Evolutionary conservation across 2,113 vertebrate species (phyloP).

Genomic region (Drymodes brunneopygia): DNA sequence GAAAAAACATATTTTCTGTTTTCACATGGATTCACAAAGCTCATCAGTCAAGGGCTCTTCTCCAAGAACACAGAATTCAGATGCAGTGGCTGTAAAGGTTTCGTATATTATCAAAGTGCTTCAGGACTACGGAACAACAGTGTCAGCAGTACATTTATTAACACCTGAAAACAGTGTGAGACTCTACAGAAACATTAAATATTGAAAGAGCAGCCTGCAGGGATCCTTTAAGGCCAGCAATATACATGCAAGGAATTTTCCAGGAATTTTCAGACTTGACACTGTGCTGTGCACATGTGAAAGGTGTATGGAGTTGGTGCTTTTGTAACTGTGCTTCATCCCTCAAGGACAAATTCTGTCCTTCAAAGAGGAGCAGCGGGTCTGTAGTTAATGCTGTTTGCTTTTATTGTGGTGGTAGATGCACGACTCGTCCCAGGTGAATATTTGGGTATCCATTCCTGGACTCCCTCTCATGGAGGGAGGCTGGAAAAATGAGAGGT

Average conservation of each 20-base stretch:
- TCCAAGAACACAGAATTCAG: neutral
- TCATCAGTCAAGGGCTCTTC: neutral
- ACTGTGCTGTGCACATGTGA: neutral
- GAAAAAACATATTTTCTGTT: neutral
- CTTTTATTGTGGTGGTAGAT: neutral
- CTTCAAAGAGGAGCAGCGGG: neutral
- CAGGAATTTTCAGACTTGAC: neutral
- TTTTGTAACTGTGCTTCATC: neutral
- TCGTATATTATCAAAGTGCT: neutral
- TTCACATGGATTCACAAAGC: neutral
- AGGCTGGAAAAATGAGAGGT: neutral
- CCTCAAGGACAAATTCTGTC: neutral
- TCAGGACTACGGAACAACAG: neutral
- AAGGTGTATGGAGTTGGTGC: neutral
- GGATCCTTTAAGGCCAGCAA: neutral
- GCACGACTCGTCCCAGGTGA: rapidly evolving
- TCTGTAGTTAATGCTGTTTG: neutral
- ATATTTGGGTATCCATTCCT: neutral
- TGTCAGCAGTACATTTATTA: neutral
- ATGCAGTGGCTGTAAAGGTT: neutral
- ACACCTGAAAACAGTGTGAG: neutral
- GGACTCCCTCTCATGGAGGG: no score
- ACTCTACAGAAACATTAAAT: neutral
- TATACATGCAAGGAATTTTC: neutral
- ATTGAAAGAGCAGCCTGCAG: neutral